These are phyloP conservation scores for Labroides dimidiatus DNA, from an alignment of 2,797 vertebrate species.

Conservation along the genomic window DNA sequence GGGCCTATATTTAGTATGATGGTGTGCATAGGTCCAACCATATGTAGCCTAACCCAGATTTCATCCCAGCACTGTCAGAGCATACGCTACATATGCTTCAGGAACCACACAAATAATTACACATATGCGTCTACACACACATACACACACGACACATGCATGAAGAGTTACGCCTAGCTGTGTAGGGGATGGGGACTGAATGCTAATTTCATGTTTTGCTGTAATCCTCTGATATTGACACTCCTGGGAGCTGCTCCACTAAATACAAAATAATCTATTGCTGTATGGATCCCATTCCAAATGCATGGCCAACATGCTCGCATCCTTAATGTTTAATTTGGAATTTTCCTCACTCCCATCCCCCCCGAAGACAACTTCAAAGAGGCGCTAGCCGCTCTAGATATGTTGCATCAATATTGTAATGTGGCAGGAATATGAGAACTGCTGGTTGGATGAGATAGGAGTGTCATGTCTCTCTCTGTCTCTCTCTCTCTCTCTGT, in stretches of 20 bases:
- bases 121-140: constrained; percentile 24
- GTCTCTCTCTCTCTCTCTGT: constrained; percentile 63
- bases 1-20: constrained; percentile 50
- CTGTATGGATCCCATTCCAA: constrained; percentile 86
- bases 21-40: constrained; percentile 55
- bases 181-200: constrained; percentile 86
- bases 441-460: constrained; percentile 84
- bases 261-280: constrained; percentile 89
- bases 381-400: constrained; percentile 83
- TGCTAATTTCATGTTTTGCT: constrained; percentile 89
- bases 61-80: constrained; percentile 61
- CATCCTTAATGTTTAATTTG: constrained; percentile 88
- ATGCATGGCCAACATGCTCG: constrained; percentile 84
- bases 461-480: constrained; percentile 77
- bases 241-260: constrained; percentile 89
- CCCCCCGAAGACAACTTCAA: constrained; percentile 86
- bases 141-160: constrained; percentile 51
- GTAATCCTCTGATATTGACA: constrained; percentile 90
- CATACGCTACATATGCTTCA: constrained; percentile 64
- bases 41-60: constrained; percentile 77
- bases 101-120: constrained; percentile 74
- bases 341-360: constrained; percentile 83
- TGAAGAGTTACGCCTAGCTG: constrained; percentile 76
- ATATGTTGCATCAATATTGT: constrained; percentile 89
- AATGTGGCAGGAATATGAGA: constrained; percentile 86